Evolutionary conservation across 1,140 invertebrate genomes (phyloP), one percentile per base, ranked within the genome.

Genomic region (Coenobita brevimanus): DNA sequence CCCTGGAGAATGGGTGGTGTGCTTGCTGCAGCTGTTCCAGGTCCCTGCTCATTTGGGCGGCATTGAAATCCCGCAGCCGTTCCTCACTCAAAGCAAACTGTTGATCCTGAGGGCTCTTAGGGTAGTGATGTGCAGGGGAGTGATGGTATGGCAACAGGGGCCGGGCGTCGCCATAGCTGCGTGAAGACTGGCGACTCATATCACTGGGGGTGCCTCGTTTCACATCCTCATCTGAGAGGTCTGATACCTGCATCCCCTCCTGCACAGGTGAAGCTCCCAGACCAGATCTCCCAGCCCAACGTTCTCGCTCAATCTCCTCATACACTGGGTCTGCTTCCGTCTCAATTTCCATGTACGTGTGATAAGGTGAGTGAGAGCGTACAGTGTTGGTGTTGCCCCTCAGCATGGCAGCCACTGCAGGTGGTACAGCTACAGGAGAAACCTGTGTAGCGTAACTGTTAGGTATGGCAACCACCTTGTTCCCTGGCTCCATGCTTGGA

Each of bases 141-240:
- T 84, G 81, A 71, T 89, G 84, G 91, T 95, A 95, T 0, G 95
- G 95, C 81, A 96, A 95, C 54, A 97, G 92, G 1, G 96, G 96
- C n/a, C 96, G 93, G 91, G 96, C 95, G 91, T 97, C 96, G 1
- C 96, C 96, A 92, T 96, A 96, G 87, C 96, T 96, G 88, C 96
- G 95, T 0, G 96, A 95, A 0, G 95, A 96, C 92, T 95, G 95
- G 89, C 95, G 93, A 90, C 94, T 95, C 93, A 96, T 95, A 91
- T 96, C 96, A 91, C 95, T 95, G 0, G 90, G 90, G 21, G 84
- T 80, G 89, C 96, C 95, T 30, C 96, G 93, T 57, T 95, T 95
- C n/a, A 95, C 95, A 91, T 95, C 94, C 90, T 97, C 96, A 91
- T 97, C 96, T 27, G 95, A 96, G 94, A 96, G 94, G 91, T 97